Base-by-base conservation (phyloP, 2,797 vertebrate genomes). In the Bovichtus variegatus region DNA sequence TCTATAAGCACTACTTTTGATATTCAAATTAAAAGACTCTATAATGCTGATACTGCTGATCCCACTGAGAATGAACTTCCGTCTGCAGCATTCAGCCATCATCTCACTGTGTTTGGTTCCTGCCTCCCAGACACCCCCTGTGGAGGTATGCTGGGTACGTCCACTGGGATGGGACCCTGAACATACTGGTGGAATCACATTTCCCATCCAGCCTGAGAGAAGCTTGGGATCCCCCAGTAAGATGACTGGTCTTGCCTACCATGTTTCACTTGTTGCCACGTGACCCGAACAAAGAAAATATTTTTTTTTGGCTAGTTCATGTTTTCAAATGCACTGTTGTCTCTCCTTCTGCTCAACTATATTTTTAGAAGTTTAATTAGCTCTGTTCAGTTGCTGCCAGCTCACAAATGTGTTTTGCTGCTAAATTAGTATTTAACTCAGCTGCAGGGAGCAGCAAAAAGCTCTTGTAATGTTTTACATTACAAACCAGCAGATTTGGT, bases 321-420 rank as follows among this genome's bases (percentile, higher is more conserved):
- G 44, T 43, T 72, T 51, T 67, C 31, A 15, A 65, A n/a, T 50
- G 3, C n/a, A 9, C 31, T 47, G 6, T 36, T 57, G 27, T 40
- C 59, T 63, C 40, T 51, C 46, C 11, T 23, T 55, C 53, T 25
- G 3, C 41, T 64, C 15, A 6, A 50, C 65, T 61, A 1, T 77
- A 55, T 77, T 49, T 76, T 64, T 49, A 59, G 46, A 47, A 62
- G 46, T 65, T 67, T 58, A 74, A 82, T 87, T 69, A 51, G 16
- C 29, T 25, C 6, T 21, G n/a, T 71, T 82, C 34, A 7, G 63
- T 57, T 11, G 21, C 44, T 72, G 47, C 50, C 27, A 60, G 59
- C 19, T 69, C 15, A 10, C 12, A 3, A 60, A 19, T 60, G 38
- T 21, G 0, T 49, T 59, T 80, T 44, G 61, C 54, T 71, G 66